phyloP scores from a whole-genome alignment of 2,113 vertebrate genomes.

The Pedionomus torquatus region DNA sequence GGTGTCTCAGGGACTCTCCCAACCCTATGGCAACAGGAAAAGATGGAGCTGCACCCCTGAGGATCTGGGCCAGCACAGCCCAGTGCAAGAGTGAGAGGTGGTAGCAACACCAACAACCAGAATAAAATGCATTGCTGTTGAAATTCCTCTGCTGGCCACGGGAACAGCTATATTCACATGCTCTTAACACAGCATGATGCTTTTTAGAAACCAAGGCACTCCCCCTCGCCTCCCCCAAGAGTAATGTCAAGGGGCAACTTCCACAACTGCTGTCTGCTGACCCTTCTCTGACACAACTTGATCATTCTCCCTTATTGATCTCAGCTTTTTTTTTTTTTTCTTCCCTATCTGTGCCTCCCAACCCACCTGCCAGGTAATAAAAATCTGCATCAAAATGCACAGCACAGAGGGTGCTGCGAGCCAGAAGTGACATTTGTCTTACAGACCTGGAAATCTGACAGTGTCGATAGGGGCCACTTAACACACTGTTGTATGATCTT shows the following conservation, averaged over 20 bases:
- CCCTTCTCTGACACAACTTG: background rate
- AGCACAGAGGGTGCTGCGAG: background rate
- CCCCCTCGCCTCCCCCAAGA: fast-evolving
- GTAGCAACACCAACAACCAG: background rate
- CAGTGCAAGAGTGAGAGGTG: background rate
- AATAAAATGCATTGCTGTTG: background rate
- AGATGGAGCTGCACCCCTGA: background rate
- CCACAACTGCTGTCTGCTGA: background rate
- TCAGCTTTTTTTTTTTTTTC: background rate
- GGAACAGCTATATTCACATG: background rate
- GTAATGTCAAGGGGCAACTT: background rate
- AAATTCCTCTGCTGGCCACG: background rate
- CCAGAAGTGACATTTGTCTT: constrained; percentile 21
- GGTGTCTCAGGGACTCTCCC: background rate
- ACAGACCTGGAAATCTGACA: constrained; percentile 10
- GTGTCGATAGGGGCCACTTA: background rate
- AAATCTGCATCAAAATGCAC: constrained; percentile 53
- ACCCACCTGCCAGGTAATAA: constrained; percentile 34
- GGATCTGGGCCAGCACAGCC: background rate
- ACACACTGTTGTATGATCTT: background rate
- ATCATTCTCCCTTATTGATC: background rate
- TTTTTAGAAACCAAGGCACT: background rate
- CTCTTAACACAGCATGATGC: background rate
- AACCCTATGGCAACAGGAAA: background rate
- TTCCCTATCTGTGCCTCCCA: background rate